Evolutionary conservation across 1,140 invertebrate species (phyloP).

Genomic region (Galleria mellonella): DNA sequence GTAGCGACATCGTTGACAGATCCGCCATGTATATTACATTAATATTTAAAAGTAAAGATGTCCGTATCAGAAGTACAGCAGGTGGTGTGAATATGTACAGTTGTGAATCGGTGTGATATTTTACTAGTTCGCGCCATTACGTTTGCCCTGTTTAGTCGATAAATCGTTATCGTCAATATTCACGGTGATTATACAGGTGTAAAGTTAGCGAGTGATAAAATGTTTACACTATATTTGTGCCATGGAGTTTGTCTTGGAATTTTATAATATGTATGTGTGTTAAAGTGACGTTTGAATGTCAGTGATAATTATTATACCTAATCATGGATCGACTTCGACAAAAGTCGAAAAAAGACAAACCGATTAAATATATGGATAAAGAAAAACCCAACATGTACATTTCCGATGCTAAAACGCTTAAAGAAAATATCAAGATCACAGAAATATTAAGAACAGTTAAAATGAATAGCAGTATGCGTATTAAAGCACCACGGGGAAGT

Average conservation of each 20-base stretch:
- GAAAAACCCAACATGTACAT: slow-evolving; percentile 33
- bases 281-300: slow-evolving; percentile 4
- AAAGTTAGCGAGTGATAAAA: slow-evolving; percentile 34
- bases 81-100: not conserved
- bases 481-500: slow-evolving; percentile 44
- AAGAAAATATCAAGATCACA: slow-evolving; percentile 60
- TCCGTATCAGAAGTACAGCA: no score
- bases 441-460: slow-evolving; percentile 60
- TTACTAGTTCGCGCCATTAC: slow-evolving; percentile 18
- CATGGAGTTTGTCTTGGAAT: no score
- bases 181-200: slow-evolving; percentile 54
- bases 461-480: slow-evolving; percentile 57
- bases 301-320: slow-evolving; percentile 2
- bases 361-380: slow-evolving; percentile 25
- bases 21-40: no score
- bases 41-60: no score
- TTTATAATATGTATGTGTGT: slow-evolving; percentile 1
- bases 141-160: slow-evolving; percentile 27
- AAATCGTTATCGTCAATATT: slow-evolving; percentile 42
- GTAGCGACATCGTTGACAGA: no score
- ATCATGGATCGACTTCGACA: slow-evolving; percentile 50
- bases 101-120: slow-evolving; percentile 5
- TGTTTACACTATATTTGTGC: slow-evolving; percentile 5
- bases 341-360: slow-evolving; percentile 50
- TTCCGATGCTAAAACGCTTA: slow-evolving; percentile 48